Evolutionary conservation across 1,140 invertebrate species (phyloP), one percentile per base, ranked within the genome.

Genomic region (Heliconius hermathena): DNA sequence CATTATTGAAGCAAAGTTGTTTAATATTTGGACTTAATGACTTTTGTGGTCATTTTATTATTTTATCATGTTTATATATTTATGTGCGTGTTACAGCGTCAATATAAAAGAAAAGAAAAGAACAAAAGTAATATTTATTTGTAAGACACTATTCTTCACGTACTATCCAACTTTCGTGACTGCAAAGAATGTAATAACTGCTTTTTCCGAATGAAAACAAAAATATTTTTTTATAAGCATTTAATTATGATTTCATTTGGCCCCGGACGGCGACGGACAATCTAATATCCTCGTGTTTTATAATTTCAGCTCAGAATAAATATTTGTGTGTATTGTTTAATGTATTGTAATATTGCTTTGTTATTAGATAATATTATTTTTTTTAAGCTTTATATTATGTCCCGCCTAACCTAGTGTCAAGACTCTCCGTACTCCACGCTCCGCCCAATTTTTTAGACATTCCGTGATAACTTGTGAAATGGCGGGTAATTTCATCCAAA

Each of bases 1-100:
- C 73, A 29, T 81, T 82, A 82, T 80, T 82, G 78, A 82, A 75
- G 46, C 70, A 66, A 80, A 79, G 41, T 79, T 66, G 60, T 66
- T 66, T 66, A 66, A 66, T 29, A 60, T 76, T 70, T 49, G 73
- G 54, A 78, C 57, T 74, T 60, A 78, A 26, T 73, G 72, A 72
- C 73, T 78, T 72, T 73, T 52, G 49, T 52, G 49, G 49, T 52
- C 5, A 16, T 20, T 20, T 20, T 20, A 52, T 16, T 52, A 5
- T 52, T 52, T 52, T 52, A 52, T 18, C 49, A 18, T 52, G 6
- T 2, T 52, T 52, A 52, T 52, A 52, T 46, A 46, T 46, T 46
- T 46, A 46, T 46, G 41, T 3, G 13, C 41, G 0, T 18, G 52
- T 20, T 54, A 8, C 1, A 54, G 52, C 33, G 33, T 36, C 6